Percentiles rank a stretch among this genome's conserved stretches.
Evolutionary conservation across 2,797 vertebrate species (phyloP).

Genomic region (Mus caroli): DNA sequence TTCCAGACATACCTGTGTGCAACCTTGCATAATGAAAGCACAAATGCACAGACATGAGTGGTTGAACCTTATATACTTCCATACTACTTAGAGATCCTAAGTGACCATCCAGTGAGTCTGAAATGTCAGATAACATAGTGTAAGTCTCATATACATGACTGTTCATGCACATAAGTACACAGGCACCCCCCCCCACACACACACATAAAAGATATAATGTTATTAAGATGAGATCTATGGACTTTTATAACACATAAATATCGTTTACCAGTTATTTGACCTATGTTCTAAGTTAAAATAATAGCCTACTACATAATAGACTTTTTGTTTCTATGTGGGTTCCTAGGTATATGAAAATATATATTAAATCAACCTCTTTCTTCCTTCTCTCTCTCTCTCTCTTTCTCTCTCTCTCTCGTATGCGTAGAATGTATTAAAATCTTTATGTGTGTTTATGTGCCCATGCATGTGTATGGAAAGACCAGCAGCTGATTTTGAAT

Average conservation of each 20-base stretch:
- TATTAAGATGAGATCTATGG: not conserved
- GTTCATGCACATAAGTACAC: no score
- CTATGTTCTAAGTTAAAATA: not conserved
- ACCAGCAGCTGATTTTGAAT: not conserved
- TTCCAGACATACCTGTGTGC: not conserved
- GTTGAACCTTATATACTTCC: not conserved
- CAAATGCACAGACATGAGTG: conserved; percentile 23
- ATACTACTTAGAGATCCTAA: not conserved
- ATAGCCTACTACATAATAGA: not conserved
- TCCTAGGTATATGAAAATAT: not conserved
- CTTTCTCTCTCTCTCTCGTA: not conserved
- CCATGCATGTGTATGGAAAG: not conserved
- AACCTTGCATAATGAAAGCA: not conserved
- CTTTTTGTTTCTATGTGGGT: not conserved
- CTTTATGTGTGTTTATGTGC: no score
- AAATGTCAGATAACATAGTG: not conserved
- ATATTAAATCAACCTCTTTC: not conserved
- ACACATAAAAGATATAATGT: not conserved
- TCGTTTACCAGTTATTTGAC: not conserved
- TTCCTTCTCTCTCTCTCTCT: not conserved
- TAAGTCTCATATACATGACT: not conserved
- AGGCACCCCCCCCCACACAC: no score
- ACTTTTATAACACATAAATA: not conserved
- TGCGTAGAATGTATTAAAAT: not conserved
- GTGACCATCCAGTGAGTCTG: not conserved